These are phyloP conservation scores for Psilanteris sp. DNA, from an alignment of 1,140 invertebrate species.

Conservation along the genomic window DNA sequence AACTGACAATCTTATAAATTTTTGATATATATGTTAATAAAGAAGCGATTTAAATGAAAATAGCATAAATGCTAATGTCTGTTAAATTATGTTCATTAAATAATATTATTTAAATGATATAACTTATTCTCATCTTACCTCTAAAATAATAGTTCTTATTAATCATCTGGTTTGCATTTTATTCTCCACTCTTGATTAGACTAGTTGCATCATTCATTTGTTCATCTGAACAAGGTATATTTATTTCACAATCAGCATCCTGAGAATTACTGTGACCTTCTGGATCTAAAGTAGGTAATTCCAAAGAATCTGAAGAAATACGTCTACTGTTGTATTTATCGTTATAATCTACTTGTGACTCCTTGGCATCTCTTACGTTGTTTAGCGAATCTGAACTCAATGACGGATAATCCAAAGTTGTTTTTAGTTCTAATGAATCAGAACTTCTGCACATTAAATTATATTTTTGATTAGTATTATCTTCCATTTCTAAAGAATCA, in stretches of 20 bases:
- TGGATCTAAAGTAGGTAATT: slow-evolving; percentile 71
- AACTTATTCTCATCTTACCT: slow-evolving; percentile 21
- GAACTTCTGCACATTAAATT: slow-evolving; percentile 75
- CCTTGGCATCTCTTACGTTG: slow-evolving; percentile 71
- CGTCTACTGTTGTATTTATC: slow-evolving; percentile 69
- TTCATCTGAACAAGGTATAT: slow-evolving; percentile 59
- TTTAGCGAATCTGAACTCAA: slow-evolving; percentile 78
- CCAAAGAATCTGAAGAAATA: slow-evolving; percentile 77
- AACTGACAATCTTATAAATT: too few species aligned
- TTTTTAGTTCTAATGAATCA: slow-evolving; percentile 77
- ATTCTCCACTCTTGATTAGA: slow-evolving; percentile 61
- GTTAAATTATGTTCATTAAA: too few species aligned
- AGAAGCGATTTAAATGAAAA: too few species aligned
- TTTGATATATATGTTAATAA: too few species aligned
- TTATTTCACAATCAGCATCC: slow-evolving; percentile 57
- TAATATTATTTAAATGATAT: too few species aligned
- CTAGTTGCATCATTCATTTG: slow-evolving; percentile 50
- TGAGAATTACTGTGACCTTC: slow-evolving; percentile 57
- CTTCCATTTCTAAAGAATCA: slow-evolving; percentile 83
- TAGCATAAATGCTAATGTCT: too few species aligned
- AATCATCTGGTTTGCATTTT: too few species aligned
- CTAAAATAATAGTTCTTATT: too few species aligned
- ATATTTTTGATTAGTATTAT: slow-evolving; percentile 68
- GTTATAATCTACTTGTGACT: slow-evolving; percentile 60
- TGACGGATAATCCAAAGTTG: slow-evolving; percentile 75